Evolutionary conservation across 2,888 invertebrate genomes (phyloP), one percentile per base, ranked within the genome.

Genomic region (Standfussiana lucernea): DNA sequence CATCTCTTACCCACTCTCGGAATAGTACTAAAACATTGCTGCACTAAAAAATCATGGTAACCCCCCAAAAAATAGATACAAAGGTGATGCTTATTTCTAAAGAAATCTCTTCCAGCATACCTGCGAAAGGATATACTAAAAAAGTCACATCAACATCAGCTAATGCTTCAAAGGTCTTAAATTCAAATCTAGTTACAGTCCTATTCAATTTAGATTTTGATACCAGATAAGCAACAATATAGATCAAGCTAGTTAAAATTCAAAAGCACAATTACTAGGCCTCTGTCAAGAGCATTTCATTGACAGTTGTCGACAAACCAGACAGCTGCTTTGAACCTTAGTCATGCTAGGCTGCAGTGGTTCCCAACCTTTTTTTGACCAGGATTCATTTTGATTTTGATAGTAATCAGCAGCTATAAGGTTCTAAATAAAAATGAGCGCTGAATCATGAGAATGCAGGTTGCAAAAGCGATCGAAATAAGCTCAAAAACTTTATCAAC

Each of bases 231-330:
- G n/a, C 59, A 69, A 65, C 68, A 62, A 84, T 67, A 45, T 62
- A 64, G 61, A 67, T 61, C 70, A 69, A 69, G 64, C 53, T 69
- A 42, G 67, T 72, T 75, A 79, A 70, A 65, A 83, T 83, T 86
- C 74, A 76, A 79, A 72, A 79, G 67, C 62, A 32, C 75, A 73
- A 61, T 72, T 53, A 69, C 59, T 81, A 86, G 81, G 71, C 75
- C 82, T 80, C 75, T 75, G 81, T 77, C 85, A 85, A 88, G 83
- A 84, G 47, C 72, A 82, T 75, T 80, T 80, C 77, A 84, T 84
- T 87, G 77, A 84, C 79, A 83, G 68, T 82, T 72, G 69, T 66
- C 68, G 47, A 45, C 59, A 80, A 80, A 67, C 80, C 47, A 83
- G 72, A 80, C 74, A 68, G 75, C 80, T 66, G 80, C 70, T 86